Percentiles rank a stretch among this genome's conserved stretches.
These are phyloP conservation scores for Autographa gamma DNA, from an alignment of 2,888 invertebrate species.

Conservation along the genomic window DNA sequence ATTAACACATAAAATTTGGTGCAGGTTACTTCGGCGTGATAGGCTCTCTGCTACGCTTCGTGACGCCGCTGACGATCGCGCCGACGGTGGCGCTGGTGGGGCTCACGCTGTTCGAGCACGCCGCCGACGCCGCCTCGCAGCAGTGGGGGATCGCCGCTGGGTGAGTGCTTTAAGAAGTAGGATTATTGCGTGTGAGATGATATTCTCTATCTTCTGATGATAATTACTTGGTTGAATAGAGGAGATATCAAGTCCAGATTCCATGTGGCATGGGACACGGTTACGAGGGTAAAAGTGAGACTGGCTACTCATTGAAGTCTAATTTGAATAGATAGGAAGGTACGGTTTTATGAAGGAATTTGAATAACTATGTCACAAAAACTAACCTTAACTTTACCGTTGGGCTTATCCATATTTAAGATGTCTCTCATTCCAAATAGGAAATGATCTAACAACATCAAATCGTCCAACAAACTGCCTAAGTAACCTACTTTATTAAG, in stretches of 20 bases:
- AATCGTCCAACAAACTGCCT: slow-evolving; percentile 8
- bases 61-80: slow-evolving; percentile 95
- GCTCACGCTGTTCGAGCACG: slow-evolving; percentile 94
- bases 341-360: too few species aligned
- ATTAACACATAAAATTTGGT: not conserved
- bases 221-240: too few species aligned
- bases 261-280: too few species aligned
- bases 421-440: not conserved
- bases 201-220: too few species aligned
- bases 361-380: too few species aligned
- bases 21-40: slow-evolving; percentile 92
- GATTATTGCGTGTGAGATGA: too few species aligned
- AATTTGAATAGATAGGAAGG: too few species aligned
- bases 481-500: slow-evolving; percentile 23
- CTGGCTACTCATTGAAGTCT: too few species aligned
- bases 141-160: slow-evolving; percentile 95
- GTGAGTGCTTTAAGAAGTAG: slow-evolving; percentile 82
- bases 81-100: slow-evolving; percentile 96
- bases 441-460: not conserved
- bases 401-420: not conserved
- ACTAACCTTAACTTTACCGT: too few species aligned
- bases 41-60: slow-evolving; percentile 92
- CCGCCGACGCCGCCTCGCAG: slow-evolving; percentile 93
- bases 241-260: too few species aligned
- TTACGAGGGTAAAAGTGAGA: too few species aligned